Base-by-base conservation (phyloP, 2,888 invertebrate species). In the Camponotus fellah region DNA sequence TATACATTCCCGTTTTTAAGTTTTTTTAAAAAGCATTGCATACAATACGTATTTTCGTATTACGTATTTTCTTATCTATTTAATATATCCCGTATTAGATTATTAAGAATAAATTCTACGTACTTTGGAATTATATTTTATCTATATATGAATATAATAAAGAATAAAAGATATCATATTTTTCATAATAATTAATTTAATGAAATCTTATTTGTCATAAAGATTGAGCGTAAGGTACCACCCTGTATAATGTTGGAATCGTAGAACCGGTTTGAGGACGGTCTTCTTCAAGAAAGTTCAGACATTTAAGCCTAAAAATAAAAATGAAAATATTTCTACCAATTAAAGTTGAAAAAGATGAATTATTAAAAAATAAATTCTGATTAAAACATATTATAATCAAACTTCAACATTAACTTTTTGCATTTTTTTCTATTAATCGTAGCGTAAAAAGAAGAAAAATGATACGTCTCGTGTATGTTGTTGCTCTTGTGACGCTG, bases 401-500 rank as follows among this genome's bases (percentile, higher is more conserved):
- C 5, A 34, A 49, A 49, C 8, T 49, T 49, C 17, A 34, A 56
- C n/a, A 40, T 43, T 79, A 79, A 79, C 49, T 34, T 17, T 53
- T 32, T 4, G 40, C 10, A 43, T 68, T 69, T 79, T 46, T 69
- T n/a, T 68, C 60, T 60, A 58, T 8, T 72, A 34, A 10, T 1
- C 10, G 40, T 43, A 56, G 34, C 14, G 17, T 26, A 10, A 60
- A 43, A 58, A 64, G 75, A 75, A 49, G 40, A 76, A 76, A 86
- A 81, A 94, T 94, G 94, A 89, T 94, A 85, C 87, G 90, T 64
- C 84, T 93, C 69, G 65, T 93, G 69, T 83, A 95, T 68, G 69
- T 95, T 46, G 92, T 95, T 68, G 91, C 93, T 87, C 92, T 96
- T 83, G 92, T 95, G 83, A 95, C 95, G 83, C 91, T 96, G 88